Conservation (phyloP, 1,140 invertebrate genomes). For the Prorops nasuta region DNA sequence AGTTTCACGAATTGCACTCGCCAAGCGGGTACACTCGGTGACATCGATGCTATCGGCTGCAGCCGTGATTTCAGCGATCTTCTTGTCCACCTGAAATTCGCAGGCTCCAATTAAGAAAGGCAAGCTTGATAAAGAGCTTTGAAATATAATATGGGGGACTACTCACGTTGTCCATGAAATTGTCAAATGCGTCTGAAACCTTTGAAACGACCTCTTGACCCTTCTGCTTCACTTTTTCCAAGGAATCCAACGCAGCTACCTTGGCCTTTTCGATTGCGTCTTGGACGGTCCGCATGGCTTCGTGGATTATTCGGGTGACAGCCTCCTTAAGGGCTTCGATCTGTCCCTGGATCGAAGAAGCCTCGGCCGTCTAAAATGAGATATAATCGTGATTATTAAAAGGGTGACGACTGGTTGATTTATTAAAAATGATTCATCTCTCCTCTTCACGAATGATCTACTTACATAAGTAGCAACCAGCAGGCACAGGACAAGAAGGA, state of each 20-base stretch:
- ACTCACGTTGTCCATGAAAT: conserved; percentile 8
- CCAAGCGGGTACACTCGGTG: conserved; percentile 14
- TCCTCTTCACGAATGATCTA: too few relatives aligned
- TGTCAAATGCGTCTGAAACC: not conserved
- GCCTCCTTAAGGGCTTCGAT: conserved; percentile 2
- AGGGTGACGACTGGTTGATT: too few relatives aligned
- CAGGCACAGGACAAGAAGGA: conserved; percentile 9
- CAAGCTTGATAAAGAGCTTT: too few relatives aligned
- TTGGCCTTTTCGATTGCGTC: conserved; percentile 8
- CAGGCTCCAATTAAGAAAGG: not conserved
- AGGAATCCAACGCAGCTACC: conserved; percentile 1
- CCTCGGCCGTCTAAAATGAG: not conserved
- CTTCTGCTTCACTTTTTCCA: conserved; percentile 2
- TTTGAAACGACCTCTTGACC: not conserved
- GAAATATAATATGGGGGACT: too few relatives aligned
- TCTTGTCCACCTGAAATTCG: conserved; percentile 4
- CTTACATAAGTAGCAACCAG: conserved; percentile 21
- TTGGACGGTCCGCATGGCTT: not conserved
- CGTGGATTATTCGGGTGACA: conserved; percentile 2
- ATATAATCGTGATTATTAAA: too few relatives aligned
- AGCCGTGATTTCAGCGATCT: conserved; percentile 3
- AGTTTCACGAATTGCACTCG: not conserved
- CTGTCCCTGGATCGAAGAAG: not conserved
- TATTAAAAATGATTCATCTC: too few relatives aligned
- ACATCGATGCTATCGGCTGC: conserved; percentile 8